A percentile compares a stretch with the other conserved stretches of the same genome.
These are phyloP conservation scores for Gallinago jamesoni DNA, from an alignment of 2,113 vertebrate species.

Conservation along the genomic window DNA sequence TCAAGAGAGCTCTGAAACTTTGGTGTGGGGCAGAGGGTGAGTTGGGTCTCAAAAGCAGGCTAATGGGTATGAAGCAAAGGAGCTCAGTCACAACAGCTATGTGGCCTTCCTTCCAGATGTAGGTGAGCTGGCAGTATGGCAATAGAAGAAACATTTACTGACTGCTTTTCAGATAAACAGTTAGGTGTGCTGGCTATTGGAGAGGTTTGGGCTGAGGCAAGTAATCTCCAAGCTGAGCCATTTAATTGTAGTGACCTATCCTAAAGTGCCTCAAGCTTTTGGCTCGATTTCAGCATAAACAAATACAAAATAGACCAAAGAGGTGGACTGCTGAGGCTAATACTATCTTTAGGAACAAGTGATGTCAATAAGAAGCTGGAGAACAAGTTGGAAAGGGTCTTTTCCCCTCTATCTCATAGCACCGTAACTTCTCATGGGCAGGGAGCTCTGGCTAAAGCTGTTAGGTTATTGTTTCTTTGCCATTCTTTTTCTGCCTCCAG, in stretches of 20 bases:
- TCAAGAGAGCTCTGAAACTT: background rate
- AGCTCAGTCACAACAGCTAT: background rate
- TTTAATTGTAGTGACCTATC: background rate
- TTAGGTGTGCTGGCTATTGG: background rate
- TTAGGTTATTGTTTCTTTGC: background rate
- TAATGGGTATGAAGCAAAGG: background rate
- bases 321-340: background rate
- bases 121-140: background rate
- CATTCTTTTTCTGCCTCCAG: background rate
- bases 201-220: background rate
- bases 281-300: background rate
- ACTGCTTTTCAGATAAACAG: background rate
- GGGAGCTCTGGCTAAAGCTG: background rate
- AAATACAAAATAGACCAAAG: background rate
- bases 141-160: background rate
- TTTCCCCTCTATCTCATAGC: background rate
- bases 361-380: background rate
- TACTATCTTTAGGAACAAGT: background rate
- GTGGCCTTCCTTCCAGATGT: background rate
- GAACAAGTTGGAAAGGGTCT: background rate
- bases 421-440: background rate
- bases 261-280: background rate
- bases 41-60: background rate
- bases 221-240: background rate
- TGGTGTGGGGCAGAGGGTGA: accelerated